Evolutionary conservation across 1,140 invertebrate genomes (phyloP).

Genomic region (Lethocerus indicus): DNA sequence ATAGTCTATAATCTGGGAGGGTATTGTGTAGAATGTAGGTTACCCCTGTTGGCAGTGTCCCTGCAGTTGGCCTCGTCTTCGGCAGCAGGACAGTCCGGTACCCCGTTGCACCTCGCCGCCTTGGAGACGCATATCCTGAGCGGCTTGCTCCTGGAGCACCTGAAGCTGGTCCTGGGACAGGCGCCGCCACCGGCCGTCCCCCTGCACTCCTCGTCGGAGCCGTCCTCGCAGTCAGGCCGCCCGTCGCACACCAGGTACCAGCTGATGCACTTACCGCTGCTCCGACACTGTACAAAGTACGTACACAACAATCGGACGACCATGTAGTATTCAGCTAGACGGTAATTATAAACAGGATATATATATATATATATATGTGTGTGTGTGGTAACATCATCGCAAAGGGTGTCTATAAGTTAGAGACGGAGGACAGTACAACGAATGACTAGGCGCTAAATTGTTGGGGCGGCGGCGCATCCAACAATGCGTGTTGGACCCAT

Average conservation of each 20-base stretch:
- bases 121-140: slow-evolving; percentile 51
- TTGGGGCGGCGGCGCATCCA: too few relatives aligned
- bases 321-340: too few relatives aligned
- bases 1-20: too few relatives aligned
- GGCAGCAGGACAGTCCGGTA: slow-evolving; percentile 54
- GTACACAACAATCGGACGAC: too few relatives aligned
- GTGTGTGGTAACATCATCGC: too few relatives aligned
- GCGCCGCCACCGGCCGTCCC: too few relatives aligned
- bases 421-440: too few relatives aligned
- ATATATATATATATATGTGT: too few relatives aligned
- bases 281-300: slow-evolving; percentile 55
- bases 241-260: slow-evolving; percentile 89
- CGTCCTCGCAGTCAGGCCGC: slow-evolving; percentile 69
- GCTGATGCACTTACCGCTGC: slow-evolving; percentile 69
- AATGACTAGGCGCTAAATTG: too few relatives aligned
- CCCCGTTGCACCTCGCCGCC: slow-evolving; percentile 58
- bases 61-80: slow-evolving; percentile 65
- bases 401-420: too few relatives aligned
- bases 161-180: slow-evolving; percentile 42
- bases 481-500: too few relatives aligned
- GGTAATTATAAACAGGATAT: too few relatives aligned
- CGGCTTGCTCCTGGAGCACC: slow-evolving; percentile 35
- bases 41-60: slow-evolving; percentile 33
- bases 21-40: slow-evolving; percentile 18
- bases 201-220: slow-evolving; percentile 62